A percentile compares a stretch with the other conserved stretches of the same genome.
phyloP scores from a whole-genome alignment of 92 coral and sea anemone genomes.

The Epizoanthus rinbou region DNA sequence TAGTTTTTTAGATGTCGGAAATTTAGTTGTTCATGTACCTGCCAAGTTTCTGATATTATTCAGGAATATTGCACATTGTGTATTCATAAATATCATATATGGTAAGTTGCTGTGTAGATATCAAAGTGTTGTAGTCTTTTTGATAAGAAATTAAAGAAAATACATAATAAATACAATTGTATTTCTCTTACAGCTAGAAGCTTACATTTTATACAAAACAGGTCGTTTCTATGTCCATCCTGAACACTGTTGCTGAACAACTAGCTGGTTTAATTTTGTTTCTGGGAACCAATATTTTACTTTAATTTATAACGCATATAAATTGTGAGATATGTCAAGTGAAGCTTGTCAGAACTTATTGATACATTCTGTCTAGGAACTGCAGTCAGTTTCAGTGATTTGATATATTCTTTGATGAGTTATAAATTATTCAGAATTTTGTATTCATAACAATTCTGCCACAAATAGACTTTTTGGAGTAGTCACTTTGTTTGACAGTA shows the following conservation, averaged over 20 bases:
- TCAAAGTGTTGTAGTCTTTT: neutral
- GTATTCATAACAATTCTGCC: neutral
- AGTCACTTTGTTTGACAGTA: too few species aligned
- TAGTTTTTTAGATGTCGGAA: too few species aligned
- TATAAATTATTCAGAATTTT: constrained; percentile 10
- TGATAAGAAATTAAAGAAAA: neutral
- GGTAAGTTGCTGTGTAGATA: neutral
- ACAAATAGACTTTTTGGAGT: too few species aligned
- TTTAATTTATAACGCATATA: neutral
- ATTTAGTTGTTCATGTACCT: constrained; percentile 4
- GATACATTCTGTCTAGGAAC: neutral
- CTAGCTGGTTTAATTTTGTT: neutral
- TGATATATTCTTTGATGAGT: neutral
- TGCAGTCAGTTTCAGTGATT: neutral
- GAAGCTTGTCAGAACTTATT: neutral
- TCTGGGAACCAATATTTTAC: neutral
- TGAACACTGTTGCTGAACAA: neutral
- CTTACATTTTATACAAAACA: neutral
- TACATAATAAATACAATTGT: neutral
- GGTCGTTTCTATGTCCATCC: neutral
- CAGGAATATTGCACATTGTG: neutral
- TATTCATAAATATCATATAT: neutral
- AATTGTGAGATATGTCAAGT: neutral
- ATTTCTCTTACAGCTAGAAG: neutral
- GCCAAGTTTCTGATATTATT: constrained; percentile 1